Conservation (phyloP, 1,140 invertebrate genomes). For the Tetramorium alpestre region DNA sequence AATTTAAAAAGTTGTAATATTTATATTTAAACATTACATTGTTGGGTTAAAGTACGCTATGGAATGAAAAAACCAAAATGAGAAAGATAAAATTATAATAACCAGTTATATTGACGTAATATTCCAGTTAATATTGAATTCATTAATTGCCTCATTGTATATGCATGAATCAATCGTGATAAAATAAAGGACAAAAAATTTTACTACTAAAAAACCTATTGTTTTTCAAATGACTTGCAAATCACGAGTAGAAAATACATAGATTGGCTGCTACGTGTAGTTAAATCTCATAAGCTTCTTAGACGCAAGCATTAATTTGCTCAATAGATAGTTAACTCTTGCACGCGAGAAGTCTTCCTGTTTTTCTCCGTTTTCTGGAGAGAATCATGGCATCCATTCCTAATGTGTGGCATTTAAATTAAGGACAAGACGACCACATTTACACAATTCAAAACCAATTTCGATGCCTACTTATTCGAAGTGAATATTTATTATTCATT, state of each 20-base stretch:
- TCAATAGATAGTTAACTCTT: slow-evolving; percentile 25
- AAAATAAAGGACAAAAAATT: neutral
- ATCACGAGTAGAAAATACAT: neutral
- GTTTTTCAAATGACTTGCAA: neutral
- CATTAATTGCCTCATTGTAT: neutral
- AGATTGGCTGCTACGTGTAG: neutral
- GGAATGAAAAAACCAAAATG: neutral
- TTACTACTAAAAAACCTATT: neutral
- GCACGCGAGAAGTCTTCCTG: slow-evolving; percentile 30
- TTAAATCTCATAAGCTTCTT: slow-evolving; percentile 5
- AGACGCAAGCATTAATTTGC: slow-evolving; percentile 24
- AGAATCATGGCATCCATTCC: neutral
- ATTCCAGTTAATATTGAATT: neutral
- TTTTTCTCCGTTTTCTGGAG: slow-evolving; percentile 5
- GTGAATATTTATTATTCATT: neutral
- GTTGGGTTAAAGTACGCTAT: neutral
- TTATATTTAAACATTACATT: neutral
- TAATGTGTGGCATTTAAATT: neutral
- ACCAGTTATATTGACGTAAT: neutral
- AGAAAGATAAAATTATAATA: neutral
- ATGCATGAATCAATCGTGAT: neutral
- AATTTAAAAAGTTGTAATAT: neutral
- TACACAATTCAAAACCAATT: neutral
- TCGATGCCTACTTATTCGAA: neutral
- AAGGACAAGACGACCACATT: neutral